These are phyloP conservation scores for Anthoptus insignis DNA, from an alignment of 2,888 invertebrate species.

Conservation along the genomic window DNA sequence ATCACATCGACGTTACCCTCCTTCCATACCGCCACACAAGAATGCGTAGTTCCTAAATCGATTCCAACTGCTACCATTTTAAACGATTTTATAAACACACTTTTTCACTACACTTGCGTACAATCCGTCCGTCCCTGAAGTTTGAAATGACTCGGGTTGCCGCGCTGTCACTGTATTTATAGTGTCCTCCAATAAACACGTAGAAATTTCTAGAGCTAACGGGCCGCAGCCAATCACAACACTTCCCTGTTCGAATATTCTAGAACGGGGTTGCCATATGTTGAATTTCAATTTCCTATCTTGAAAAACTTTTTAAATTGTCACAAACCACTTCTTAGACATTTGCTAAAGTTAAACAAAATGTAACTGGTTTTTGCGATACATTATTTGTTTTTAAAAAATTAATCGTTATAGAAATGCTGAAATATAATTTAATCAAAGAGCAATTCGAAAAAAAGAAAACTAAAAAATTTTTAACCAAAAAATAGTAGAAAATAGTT, in stretches of 20 bases:
- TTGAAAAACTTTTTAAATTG: conserved; percentile 34
- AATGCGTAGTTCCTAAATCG: conserved; percentile 72
- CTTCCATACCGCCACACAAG: conserved; percentile 72
- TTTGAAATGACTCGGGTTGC: conserved; percentile 51
- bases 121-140: conserved; percentile 7
- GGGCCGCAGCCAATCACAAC: conserved; percentile 62
- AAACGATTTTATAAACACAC: conserved; percentile 24
- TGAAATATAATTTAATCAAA: too few species aligned
- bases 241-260: conserved; percentile 56
- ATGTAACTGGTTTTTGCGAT: too few species aligned
- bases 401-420: too few species aligned
- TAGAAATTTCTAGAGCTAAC: conserved; percentile 61
- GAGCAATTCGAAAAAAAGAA: too few species aligned
- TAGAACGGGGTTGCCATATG: conserved; percentile 59
- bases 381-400: too few species aligned
- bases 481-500: too few species aligned
- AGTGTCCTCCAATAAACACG: conserved; percentile 60
- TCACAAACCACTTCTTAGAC: too few species aligned
- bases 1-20: conserved; percentile 68
- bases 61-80: conserved; percentile 73
- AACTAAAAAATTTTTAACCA: too few species aligned
- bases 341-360: too few species aligned
- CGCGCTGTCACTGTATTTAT: conserved; percentile 58
- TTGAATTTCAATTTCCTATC: conserved; percentile 4
- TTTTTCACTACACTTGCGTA: conserved; percentile 12